Base-by-base conservation (phyloP, 2,888 invertebrate genomes). In the Luperina nickerlii region DNA sequence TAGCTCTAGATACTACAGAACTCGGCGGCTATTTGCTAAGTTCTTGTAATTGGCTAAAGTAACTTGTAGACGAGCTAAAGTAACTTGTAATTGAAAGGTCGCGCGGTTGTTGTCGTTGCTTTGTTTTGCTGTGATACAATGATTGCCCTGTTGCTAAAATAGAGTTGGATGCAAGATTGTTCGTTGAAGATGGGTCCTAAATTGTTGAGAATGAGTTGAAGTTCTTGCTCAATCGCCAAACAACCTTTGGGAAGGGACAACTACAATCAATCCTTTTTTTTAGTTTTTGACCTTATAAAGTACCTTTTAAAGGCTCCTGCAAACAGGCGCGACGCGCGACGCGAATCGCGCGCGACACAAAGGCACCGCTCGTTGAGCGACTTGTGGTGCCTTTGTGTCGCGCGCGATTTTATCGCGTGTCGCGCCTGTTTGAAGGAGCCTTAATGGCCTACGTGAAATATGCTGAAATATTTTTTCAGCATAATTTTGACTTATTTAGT, bases 1-100 rank as follows among this genome's bases (percentile, higher is more conserved):
- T 60, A 54, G 24, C n/a, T 54, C 20, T 54, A 68, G 15, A 20
- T 13, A 60, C 32, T 60, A 60, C 48, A 69, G 60, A 73, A 66
- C 54, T 66, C 57, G n/a, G 83, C n/a, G 9, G 70, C 70, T 74
- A 73, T 70, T 66, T 54, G 65, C 54, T 62, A 82, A 83, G 74
- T 83, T 71, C 60, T 60, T 62, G 74, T 74, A 83, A 83, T 74
- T 83, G 78, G 66, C 48, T 63, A 42, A 82, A 74, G 48, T 62
- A 63, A 78, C 82, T 83, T 54, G 74, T 42, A 71, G 74, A 18
- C 66, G 48, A 68, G 71, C 63, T 27, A 48, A n/a, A n/a, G n/a
- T n/a, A n/a, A n/a, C n/a, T n/a, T n/a, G n/a, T 74, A 79, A 83
- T 79, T 79, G 82, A 74, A 71, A 68, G 74, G 74, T 69, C 73